Evolutionary conservation across 1,140 invertebrate species (phyloP).

Genomic region (Trichonephila clavata): DNA sequence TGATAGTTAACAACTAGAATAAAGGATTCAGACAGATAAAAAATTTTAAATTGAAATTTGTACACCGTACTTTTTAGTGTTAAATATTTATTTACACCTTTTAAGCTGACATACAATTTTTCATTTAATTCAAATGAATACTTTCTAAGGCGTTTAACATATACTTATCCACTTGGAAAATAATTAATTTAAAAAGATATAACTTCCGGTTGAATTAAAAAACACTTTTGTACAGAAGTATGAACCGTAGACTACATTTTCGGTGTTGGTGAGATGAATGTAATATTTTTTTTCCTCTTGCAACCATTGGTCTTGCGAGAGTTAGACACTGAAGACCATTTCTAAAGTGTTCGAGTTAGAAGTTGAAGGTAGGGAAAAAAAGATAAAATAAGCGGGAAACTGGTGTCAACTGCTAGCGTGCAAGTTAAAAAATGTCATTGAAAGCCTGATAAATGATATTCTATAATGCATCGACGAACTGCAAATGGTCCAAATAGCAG

Average conservation of each 20-base stretch:
- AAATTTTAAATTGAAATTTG: too few relatives aligned
- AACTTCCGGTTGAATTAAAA: not conserved
- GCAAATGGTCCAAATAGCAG: constrained; percentile 46
- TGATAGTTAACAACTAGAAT: too few relatives aligned
- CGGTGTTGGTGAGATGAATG: not conserved
- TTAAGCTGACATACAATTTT: not conserved
- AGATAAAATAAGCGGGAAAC: constrained; percentile 9
- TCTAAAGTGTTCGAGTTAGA: constrained; percentile 26
- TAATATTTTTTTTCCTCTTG: not conserved
- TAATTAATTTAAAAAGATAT: not conserved
- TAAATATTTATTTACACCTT: not conserved
- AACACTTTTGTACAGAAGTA: not conserved
- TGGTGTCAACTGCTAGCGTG: constrained; percentile 16
- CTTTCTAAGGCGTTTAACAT: not conserved
- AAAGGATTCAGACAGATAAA: too few relatives aligned
- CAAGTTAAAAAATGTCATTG: constrained; percentile 49
- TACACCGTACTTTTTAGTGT: too few relatives aligned
- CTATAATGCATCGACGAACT: constrained; percentile 60
- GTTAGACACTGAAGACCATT: not conserved
- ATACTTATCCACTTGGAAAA: not conserved
- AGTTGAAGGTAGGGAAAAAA: not conserved
- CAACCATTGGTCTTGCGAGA: not conserved
- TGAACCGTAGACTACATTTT: not conserved
- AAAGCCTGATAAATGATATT: constrained; percentile 53
- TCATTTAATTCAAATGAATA: not conserved